Evolutionary conservation across 2,888 invertebrate genomes (phyloP), one percentile per base, ranked within the genome.

Genomic region (Pristionchus maxplancki): DNA sequence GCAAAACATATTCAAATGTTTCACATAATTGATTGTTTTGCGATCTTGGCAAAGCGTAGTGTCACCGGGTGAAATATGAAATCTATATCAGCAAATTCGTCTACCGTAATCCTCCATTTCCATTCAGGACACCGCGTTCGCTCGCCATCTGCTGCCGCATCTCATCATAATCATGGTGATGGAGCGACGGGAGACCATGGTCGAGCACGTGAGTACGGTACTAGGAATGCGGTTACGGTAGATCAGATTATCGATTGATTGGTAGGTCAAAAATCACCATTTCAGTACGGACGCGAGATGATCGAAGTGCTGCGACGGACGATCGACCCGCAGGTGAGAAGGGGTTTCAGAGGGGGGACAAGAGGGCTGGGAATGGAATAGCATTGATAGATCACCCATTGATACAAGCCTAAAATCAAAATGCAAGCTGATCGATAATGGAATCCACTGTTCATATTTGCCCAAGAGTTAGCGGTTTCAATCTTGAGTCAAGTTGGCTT

Each of bases 121-220:
- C 28, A 6, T 44, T 17, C 86, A 87, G 86, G 86, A 87, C 50
- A 67, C 71, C 15, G 24, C 81, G 0, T 88, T 88, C 62, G 78
- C 78, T 31, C 78, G 88, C n/a, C 62, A 88, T 31, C 5, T 88
- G 13, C 81, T 88, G n/a, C 88, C 88, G 11, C 88, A 88, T 28
- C 44, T 62, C 78, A 88, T 88, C 81, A 78, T 88, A 28, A 28
- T 88, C n/a, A 53, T 81, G 50, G 31, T 88, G 48, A 78, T 62
- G n/a, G 88, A 88, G 37, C 0, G 44, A 4, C 1, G 44, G 28
- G 58, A 81, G 58, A 24, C 17, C 9, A 81, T 58, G 81, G n/a
- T 88, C 62, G 58, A 53, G 24, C 53, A 78, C n/a, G 88, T 87
- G 13, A 53, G 85, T 53, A 78, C 78, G 44, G 44, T 40, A 78